phyloP scores from a whole-genome alignment of 1,140 invertebrate species.

The Drosophila kepulauana region DNA sequence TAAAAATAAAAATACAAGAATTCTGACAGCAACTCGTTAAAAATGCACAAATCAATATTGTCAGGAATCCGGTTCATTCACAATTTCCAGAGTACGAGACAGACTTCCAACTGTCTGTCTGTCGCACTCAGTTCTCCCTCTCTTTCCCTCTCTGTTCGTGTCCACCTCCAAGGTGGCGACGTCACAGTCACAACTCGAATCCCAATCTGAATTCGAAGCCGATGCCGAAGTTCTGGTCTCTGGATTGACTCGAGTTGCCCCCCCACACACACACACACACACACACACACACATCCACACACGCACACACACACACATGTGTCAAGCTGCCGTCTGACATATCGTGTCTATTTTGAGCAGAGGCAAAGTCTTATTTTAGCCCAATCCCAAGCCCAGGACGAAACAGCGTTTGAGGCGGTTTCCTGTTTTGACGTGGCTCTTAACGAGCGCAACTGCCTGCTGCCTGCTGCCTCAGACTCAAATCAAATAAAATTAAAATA shows the following conservation, averaged over 20 bases:
- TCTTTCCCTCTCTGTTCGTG: too few relatives aligned
- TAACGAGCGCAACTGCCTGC: slow-evolving; percentile 12
- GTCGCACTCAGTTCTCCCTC: too few relatives aligned
- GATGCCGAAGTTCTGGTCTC: slow-evolving; percentile 6
- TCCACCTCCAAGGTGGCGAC: neutral
- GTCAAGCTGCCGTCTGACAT: slow-evolving; percentile 29
- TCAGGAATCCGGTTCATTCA: neutral
- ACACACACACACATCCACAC: too few relatives aligned
- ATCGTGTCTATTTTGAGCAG: slow-evolving; percentile 25
- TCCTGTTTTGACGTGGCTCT: slow-evolving; percentile 12
- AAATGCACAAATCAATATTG: slow-evolving; percentile 16
- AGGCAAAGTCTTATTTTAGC: slow-evolving; percentile 31
- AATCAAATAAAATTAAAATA: slow-evolving; percentile 34
- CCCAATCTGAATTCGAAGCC: neutral
- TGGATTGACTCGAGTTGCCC: slow-evolving; percentile 34
- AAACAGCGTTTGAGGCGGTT: too few relatives aligned
- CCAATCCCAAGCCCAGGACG: neutral
- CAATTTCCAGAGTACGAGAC: too few relatives aligned
- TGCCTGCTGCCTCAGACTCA: neutral
- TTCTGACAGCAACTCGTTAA: slow-evolving; percentile 7
- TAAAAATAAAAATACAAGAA: slow-evolving; percentile 6
- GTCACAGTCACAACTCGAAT: neutral
- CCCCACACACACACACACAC: neutral
- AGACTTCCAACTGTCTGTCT: neutral
- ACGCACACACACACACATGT: neutral